Evolutionary conservation across 2,888 invertebrate species (phyloP).

Genomic region (Glaucopsyche alexis): DNA sequence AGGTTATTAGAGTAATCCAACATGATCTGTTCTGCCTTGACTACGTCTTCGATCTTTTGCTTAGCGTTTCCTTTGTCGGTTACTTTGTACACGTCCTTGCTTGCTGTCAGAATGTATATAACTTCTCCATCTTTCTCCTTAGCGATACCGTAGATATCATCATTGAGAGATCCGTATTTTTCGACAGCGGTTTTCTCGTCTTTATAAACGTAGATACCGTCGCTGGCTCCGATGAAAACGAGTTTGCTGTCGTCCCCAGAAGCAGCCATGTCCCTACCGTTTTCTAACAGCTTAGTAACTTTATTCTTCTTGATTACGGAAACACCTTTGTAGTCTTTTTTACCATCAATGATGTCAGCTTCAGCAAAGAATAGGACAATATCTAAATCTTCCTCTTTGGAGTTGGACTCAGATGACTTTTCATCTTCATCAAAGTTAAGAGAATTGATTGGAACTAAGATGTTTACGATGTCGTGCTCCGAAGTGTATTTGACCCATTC

Average conservation of each 20-base stretch:
- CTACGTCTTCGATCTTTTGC: slow-evolving; percentile 45
- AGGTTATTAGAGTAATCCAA: slow-evolving; percentile 57
- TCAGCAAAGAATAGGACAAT: slow-evolving; percentile 42
- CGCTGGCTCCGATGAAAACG: slow-evolving; percentile 52
- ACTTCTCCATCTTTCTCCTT: slow-evolving; percentile 41
- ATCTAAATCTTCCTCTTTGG: slow-evolving; percentile 34
- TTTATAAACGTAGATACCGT: slow-evolving; percentile 54
- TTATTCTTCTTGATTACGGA: slow-evolving; percentile 43
- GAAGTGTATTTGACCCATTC: slow-evolving; percentile 36
- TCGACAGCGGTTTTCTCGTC: slow-evolving; percentile 36
- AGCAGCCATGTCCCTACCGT: slow-evolving; percentile 50
- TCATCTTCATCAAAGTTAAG: slow-evolving; percentile 38
- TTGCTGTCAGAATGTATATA: slow-evolving; percentile 56
- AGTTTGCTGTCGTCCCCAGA: slow-evolving; percentile 45
- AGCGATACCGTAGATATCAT: slow-evolving; percentile 43
- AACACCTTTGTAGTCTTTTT: slow-evolving; percentile 45
- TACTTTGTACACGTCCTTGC: slow-evolving; percentile 55
- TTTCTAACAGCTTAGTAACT: slow-evolving; percentile 48
- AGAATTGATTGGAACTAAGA: slow-evolving; percentile 42
- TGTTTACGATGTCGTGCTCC: slow-evolving; percentile 42
- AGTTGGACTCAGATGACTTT: slow-evolving; percentile 32
- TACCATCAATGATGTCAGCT: slow-evolving; percentile 40
- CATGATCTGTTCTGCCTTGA: slow-evolving; percentile 54
- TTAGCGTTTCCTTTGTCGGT: slow-evolving; percentile 55
- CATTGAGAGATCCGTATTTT: slow-evolving; percentile 44